phyloP scores from a whole-genome alignment of 2,888 invertebrate species.

The Drosophila formosana region DNA sequence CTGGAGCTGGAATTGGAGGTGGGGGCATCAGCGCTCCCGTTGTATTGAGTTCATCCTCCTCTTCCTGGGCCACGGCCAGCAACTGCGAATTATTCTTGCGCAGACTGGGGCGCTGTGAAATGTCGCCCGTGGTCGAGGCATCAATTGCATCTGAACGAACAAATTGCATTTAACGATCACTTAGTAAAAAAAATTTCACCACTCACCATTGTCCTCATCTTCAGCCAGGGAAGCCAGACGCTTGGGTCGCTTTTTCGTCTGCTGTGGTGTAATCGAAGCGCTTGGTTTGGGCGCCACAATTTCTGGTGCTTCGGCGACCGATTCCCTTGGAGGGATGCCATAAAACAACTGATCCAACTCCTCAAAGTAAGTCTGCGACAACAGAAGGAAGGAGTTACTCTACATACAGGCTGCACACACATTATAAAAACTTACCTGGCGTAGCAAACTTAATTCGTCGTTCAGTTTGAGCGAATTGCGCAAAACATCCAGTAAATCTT shows the following conservation, averaged over 20 bases:
- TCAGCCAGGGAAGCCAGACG: slow-evolving; percentile 74
- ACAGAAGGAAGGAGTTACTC: not conserved
- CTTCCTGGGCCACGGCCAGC: slow-evolving; percentile 52
- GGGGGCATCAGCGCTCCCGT: slow-evolving; percentile 72
- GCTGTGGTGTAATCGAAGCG: slow-evolving; percentile 77
- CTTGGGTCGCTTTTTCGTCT: slow-evolving; percentile 81
- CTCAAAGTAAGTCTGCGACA: slow-evolving; percentile 51
- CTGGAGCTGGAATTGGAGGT: slow-evolving; percentile 62
- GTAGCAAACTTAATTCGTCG: slow-evolving; percentile 48
- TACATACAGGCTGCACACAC: not conserved
- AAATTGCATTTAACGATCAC: not conserved
- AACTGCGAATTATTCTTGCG: slow-evolving; percentile 68
- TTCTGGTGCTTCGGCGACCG: slow-evolving; percentile 29
- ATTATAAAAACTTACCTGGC: slow-evolving; percentile 52
- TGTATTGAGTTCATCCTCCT: slow-evolving; percentile 34
- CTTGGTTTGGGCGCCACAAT: slow-evolving; percentile 1
- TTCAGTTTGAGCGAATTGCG: slow-evolving; percentile 42
- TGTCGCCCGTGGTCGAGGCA: not conserved
- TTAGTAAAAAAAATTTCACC: slow-evolving; percentile 6
- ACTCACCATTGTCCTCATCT: slow-evolving; percentile 58
- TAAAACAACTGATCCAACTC: slow-evolving; percentile 61
- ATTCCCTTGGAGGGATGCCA: slow-evolving; percentile 27
- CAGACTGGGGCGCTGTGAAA: slow-evolving; percentile 39
- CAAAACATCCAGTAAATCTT: slow-evolving; percentile 68
- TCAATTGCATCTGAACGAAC: not conserved